Evolutionary conservation across 2,888 invertebrate species (phyloP), one percentile per base, ranked within the genome.

Genomic region (Dioctria rufipes): DNA sequence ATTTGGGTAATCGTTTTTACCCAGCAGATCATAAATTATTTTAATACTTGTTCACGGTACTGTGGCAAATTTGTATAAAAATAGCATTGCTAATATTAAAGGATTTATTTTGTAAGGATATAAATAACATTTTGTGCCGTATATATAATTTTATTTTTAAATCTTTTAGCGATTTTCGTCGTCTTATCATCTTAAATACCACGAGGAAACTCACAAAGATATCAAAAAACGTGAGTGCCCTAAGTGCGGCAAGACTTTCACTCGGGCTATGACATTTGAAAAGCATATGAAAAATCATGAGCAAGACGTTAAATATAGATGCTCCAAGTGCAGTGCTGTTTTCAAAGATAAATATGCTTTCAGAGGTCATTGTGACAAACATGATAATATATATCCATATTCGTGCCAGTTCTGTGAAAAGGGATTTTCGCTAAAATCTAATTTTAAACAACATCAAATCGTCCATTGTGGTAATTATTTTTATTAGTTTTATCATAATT

Each of bases 171-270:
- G 91, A 75, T 95, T 95, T 86, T 91, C 93, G 3, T 91, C 92
- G 4, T 92, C 92, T 80, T 93, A 94, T 0, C 95, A 95, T 87
- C 92, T 92, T 83, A 92, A 94, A 85, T 93, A 94, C 83, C 95
- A 95, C 84, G 90, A 92, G 86, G 90, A 93, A 13, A 92, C 92
- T 39, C 95, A 95, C 84, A 90, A 90, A 46, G 92, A 92, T 69
- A 91, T 91, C 83, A 91, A 92, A 80, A 92, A 92, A 0, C 93
- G 91, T 84, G 86, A 90, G 0, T 94, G 94, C 84, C 90, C 90
- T 11, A 86, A 91, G 0, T 95, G 95, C 84, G 90, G 90, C 1
- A 94, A 93, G 86, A 90, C 91, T 43, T 95, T 95, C 87, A 91
- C 92, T 51, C 93, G 94, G 84, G 91, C 91, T 86, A 92, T 92